Evolutionary conservation across 2,888 invertebrate genomes (phyloP), one percentile per base, ranked within the genome.

Genomic region (Metalampra italica): DNA sequence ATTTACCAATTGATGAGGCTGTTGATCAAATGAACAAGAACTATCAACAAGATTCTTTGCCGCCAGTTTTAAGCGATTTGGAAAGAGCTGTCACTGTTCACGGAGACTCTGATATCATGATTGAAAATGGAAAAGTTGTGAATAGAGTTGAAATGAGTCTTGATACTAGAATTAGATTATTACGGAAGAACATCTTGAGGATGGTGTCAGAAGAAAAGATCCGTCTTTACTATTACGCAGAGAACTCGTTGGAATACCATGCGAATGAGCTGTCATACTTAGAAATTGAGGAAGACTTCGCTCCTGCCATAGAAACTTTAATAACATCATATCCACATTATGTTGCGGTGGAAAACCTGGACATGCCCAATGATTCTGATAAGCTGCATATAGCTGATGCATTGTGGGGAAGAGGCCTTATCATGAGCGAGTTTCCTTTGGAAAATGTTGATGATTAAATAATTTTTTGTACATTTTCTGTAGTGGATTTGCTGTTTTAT

Each of bases 231-330:
- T 96, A 96, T 78, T 93, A 93, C 56, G 88, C 93, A 40, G 96
- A 97, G 68, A 98, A 98, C 80, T 94, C 95, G 0, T 90, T 94
- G 55, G 93, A 95, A 62, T 97, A 97, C 71, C 96, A 96, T 71
- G 96, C 94, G 34, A 93, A 92, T 71, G 96, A 97, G 32, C 93
- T 90, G 71, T 67, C 80, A 11, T 88, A 64, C 56, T 77, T 98
- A 53, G 96, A 96, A 72, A 91, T 98, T 52, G 92, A 93, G 9
- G 84, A 91, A 1, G 90, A 92, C 0, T 84, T 93, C 55, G 93
- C 94, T 0, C 92, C 92, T 1, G 94, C 92, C 0, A 87, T 98
- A 11, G 93, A 94, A 67, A 89, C 89, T 47, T 85, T 98, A 32
- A 92, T 97, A 47, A 88, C 87, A 32, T 72, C 90, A 0, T 98